Percentiles rank a stretch among this genome's conserved stretches.
phyloP scores from a whole-genome alignment of 2,888 invertebrate species.

The Charanyca ferruginea region DNA sequence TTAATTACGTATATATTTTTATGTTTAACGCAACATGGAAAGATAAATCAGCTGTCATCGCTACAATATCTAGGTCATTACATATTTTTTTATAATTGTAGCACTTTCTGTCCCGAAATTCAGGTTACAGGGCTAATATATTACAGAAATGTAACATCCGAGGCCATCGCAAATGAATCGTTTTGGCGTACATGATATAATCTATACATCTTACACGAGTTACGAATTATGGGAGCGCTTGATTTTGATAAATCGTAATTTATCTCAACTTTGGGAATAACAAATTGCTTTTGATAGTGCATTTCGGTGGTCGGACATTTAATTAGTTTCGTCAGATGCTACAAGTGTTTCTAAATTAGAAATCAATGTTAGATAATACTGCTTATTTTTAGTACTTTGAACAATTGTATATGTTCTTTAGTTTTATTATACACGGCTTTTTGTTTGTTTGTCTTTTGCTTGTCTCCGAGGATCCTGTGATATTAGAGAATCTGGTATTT shows the following conservation, averaged over 20 bases:
- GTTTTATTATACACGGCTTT: too few relatives aligned
- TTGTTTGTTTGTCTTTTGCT: too few relatives aligned
- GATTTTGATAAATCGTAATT: conserved; percentile 45
- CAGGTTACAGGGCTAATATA: conserved; percentile 30
- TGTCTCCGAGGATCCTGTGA: too few relatives aligned
- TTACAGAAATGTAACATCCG: conserved; percentile 21
- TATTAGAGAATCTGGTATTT: too few relatives aligned
- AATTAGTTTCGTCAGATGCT: conserved; percentile 5
- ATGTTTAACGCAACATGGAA: too few relatives aligned
- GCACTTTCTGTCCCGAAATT: conserved; percentile 24
- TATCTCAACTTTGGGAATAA: conserved; percentile 47
- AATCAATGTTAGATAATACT: not conserved
- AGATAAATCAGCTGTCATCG: conserved; percentile 21
- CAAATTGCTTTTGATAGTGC: conserved; percentile 39
- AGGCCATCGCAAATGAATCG: conserved; percentile 41
- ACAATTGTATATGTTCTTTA: too few relatives aligned
- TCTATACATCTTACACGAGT: conserved; percentile 26
- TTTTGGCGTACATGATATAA: conserved; percentile 46
- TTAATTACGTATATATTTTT: too few relatives aligned
- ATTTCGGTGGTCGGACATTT: conserved; percentile 13
- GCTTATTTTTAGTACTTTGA: not conserved
- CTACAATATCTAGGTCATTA: conserved; percentile 16
- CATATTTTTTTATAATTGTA: conserved; percentile 10
- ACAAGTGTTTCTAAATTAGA: not conserved
- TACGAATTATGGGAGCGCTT: conserved; percentile 31